phyloP scores from a whole-genome alignment of 2,113 vertebrate genomes.

The Psilopsiagon aymara region DNA sequence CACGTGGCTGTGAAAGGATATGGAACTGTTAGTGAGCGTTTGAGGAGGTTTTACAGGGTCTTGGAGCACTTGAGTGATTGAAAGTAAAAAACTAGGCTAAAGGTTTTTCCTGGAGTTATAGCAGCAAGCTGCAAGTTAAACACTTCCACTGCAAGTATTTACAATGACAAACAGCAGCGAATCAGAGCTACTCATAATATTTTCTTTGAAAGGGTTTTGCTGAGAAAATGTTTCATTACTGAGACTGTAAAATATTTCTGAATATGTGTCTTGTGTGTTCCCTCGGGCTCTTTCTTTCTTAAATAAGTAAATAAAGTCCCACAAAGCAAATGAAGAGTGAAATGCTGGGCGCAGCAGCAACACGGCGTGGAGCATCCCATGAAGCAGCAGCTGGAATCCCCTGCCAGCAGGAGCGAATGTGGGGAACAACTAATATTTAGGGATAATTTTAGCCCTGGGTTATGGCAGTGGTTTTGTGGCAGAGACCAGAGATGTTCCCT shows the following conservation, averaged over 20 bases:
- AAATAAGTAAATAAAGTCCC: neutral
- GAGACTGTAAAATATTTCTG: neutral
- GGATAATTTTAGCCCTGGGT: neutral
- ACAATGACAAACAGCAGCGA: neutral
- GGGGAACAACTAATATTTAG: neutral
- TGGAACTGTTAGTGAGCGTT: neutral
- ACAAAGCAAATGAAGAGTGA: neutral
- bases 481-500: neutral
- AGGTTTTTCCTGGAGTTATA: neutral
- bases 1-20: neutral
- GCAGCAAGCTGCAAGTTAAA: neutral
- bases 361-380: fast-evolving
- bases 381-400: neutral
- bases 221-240: neutral
- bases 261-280: neutral
- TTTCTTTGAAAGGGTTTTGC: neutral
- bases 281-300: neutral
- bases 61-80: neutral
- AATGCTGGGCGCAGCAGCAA: neutral
- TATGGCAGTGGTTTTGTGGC: neutral
- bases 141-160: neutral
- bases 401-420: neutral
- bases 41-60: neutral
- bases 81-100: neutral
- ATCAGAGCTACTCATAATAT: neutral